These are phyloP conservation scores for Diplodus sargus DNA, from an alignment of 2,797 vertebrate species.

Conservation along the genomic window DNA sequence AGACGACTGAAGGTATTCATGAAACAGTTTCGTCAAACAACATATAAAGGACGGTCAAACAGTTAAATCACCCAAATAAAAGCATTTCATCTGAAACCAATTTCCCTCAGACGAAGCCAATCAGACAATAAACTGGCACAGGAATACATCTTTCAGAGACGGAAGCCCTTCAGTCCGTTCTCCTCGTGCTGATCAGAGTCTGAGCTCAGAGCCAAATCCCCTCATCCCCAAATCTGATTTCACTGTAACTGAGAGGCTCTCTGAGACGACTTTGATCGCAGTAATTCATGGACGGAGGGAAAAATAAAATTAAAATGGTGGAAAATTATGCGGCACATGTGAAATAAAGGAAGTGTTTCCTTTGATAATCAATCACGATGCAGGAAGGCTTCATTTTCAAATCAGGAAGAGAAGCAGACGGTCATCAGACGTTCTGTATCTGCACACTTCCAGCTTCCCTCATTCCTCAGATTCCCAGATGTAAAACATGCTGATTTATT, in stretches of 20 bases:
- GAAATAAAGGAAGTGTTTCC: slow-evolving; percentile 4
- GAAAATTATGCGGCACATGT: no score
- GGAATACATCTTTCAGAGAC: slow-evolving; percentile 11
- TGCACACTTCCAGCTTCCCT: no score
- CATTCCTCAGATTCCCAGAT: no score
- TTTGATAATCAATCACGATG: not conserved
- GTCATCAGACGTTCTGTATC: not conserved
- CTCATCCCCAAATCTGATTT: slow-evolving; percentile 21
- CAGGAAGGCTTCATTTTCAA: not conserved
- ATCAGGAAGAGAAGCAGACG: slow-evolving; percentile 30
- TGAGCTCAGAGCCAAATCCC: slow-evolving; percentile 12
- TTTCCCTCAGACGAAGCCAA: slow-evolving; percentile 16
- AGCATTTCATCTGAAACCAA: slow-evolving; percentile 20
- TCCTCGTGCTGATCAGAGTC: slow-evolving; percentile 19
- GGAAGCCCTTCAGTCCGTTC: slow-evolving; percentile 8
- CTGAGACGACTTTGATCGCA: not conserved
- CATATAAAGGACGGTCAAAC: no score
- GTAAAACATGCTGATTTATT: no score
- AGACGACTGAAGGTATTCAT: not conserved
- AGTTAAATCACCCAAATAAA: not conserved
- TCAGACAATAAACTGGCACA: slow-evolving; percentile 18
- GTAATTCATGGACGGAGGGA: not conserved
- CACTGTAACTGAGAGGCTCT: slow-evolving; percentile 19
- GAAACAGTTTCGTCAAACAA: not conserved
- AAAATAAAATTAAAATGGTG: not conserved